Evolutionary conservation across 1,140 invertebrate species (phyloP).

Genomic region (Amyelois transitella): DNA sequence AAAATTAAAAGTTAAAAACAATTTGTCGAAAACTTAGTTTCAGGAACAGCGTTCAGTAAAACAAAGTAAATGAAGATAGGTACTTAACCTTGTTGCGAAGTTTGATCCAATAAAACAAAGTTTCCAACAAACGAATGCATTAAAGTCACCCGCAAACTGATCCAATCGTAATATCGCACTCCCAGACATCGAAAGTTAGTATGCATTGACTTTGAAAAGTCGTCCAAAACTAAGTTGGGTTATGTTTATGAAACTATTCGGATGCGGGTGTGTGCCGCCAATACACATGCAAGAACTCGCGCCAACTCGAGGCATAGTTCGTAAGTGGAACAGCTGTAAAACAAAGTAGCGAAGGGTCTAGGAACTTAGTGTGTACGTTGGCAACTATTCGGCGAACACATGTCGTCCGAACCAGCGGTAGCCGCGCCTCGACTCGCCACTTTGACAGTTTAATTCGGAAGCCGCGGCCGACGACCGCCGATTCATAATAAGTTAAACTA

Average conservation of each 20-base stretch:
- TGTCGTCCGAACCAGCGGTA: slow-evolving; percentile 39
- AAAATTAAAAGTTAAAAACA: not conserved
- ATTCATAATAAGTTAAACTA: slow-evolving; percentile 71
- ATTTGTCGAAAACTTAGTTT: slow-evolving; percentile 13
- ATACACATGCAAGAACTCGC: slow-evolving; percentile 72
- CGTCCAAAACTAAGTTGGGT: slow-evolving; percentile 72
- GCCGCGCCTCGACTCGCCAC: slow-evolving; percentile 26
- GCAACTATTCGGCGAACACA: slow-evolving; percentile 62
- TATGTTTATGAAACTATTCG: slow-evolving; percentile 74
- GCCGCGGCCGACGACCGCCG: slow-evolving; percentile 51
- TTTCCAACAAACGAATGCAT: slow-evolving; percentile 72
- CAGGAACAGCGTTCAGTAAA: slow-evolving; percentile 14
- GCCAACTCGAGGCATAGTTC: slow-evolving; percentile 71
- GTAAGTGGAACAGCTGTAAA: slow-evolving; percentile 74
- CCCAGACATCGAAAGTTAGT: slow-evolving; percentile 71
- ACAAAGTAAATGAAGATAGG: slow-evolving; percentile 52
- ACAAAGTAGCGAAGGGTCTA: slow-evolving; percentile 73
- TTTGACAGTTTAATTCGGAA: slow-evolving; percentile 65
- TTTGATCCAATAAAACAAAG: slow-evolving; percentile 69
- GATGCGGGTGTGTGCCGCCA: slow-evolving; percentile 67
- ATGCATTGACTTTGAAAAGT: slow-evolving; percentile 75
- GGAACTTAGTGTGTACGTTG: slow-evolving; percentile 67
- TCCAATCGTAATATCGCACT: slow-evolving; percentile 71
- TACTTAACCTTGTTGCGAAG: slow-evolving; percentile 59
- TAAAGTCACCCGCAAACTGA: slow-evolving; percentile 68